A percentile compares a stretch with the other conserved stretches of the same genome.
Conservation (phyloP, 1,140 invertebrate species). For the Grapholita molesta region DNA sequence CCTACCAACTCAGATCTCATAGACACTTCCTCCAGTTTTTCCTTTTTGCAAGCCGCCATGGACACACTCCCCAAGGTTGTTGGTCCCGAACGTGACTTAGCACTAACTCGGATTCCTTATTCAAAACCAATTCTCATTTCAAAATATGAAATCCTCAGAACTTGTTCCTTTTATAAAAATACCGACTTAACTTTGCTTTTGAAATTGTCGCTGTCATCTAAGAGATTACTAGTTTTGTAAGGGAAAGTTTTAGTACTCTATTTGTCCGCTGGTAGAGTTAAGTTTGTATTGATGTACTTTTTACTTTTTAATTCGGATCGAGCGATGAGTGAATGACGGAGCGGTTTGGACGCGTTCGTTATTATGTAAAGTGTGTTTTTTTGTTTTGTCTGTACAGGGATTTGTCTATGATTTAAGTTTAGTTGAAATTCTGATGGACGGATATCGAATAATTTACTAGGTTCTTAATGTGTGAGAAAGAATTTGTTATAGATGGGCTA, state of each 20-base stretch:
- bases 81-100: slow-evolving; percentile 29
- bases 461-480: background rate
- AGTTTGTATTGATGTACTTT: slow-evolving; percentile 12
- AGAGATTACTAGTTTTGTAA: background rate
- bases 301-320: slow-evolving; percentile 16
- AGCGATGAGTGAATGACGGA: slow-evolving; percentile 15
- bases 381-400: slow-evolving; percentile 11
- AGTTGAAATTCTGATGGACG: slow-evolving; percentile 16
- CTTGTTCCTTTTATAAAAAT: slow-evolving; percentile 28
- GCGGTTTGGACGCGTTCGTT: slow-evolving; percentile 16
- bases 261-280: background rate
- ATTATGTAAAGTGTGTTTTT: slow-evolving; percentile 16
- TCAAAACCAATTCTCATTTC: slow-evolving; percentile 47
- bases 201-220: background rate
- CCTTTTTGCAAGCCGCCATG: slow-evolving; percentile 1
- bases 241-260: background rate
- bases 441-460: background rate
- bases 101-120: slow-evolving; percentile 31
- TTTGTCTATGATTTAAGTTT: slow-evolving; percentile 15
- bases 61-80: slow-evolving; percentile 5
- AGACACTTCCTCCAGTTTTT: background rate
- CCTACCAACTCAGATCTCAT: background rate
- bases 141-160: slow-evolving; percentile 61
- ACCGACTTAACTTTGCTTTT: background rate
- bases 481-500: background rate